Evolutionary conservation across 2,113 vertebrate species (phyloP).

Genomic region (Erinaceus europaeus): DNA sequence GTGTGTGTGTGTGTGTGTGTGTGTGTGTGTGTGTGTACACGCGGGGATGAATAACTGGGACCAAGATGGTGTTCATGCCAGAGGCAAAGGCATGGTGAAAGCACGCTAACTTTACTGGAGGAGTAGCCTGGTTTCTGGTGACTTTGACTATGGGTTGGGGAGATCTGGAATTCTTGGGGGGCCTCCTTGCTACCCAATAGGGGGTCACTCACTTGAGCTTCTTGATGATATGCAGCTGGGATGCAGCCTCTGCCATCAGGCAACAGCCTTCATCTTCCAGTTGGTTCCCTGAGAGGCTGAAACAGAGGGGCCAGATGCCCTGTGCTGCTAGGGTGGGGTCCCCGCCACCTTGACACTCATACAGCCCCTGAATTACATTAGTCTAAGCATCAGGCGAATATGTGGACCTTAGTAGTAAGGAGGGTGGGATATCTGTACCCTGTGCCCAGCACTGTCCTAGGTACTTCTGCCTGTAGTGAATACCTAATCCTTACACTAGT

Average conservation of each 20-base stretch:
- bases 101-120: neutral
- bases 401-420: neutral
- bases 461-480: fast-evolving
- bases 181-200: too few relatives aligned
- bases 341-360: neutral
- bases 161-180: neutral
- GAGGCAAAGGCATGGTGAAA: neutral
- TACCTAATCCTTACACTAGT: neutral
- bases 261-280: slow-evolving; percentile 81
- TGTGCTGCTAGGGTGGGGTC: neutral
- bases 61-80: neutral
- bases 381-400: too few relatives aligned
- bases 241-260: slow-evolving; percentile 61
- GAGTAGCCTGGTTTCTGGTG: neutral
- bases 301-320: neutral
- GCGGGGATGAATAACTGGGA: fast-evolving
- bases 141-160: neutral
- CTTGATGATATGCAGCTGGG: slow-evolving; percentile 64
- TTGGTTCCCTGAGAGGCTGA: slow-evolving; percentile 84
- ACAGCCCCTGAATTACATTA: neutral
- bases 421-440: fast-evolving
- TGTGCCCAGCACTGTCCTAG: neutral
- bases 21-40: too few relatives aligned
- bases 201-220: slow-evolving; percentile 79
- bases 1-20: too few relatives aligned